phyloP scores from a whole-genome alignment of 2,113 vertebrate species.

The Excalfactoria chinensis region DNA sequence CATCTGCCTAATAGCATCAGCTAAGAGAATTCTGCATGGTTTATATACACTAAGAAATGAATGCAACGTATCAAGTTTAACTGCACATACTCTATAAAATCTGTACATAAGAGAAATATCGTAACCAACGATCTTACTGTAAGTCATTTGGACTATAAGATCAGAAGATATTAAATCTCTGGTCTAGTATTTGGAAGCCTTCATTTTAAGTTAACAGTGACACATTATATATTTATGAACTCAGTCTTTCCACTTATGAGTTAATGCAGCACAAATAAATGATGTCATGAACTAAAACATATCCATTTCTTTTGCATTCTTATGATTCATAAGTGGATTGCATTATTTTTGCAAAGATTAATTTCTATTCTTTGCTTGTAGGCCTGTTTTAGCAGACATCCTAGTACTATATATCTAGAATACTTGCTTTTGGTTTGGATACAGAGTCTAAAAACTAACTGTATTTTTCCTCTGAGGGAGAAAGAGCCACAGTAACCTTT shows the following conservation, averaged over 20 bases:
- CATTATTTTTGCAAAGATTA: background rate
- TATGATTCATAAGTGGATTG: background rate
- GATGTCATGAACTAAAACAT: background rate
- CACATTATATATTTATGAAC: constrained; percentile 22
- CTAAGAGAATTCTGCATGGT: background rate
- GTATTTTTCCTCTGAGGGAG: background rate
- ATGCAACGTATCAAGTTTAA: constrained; percentile 8
- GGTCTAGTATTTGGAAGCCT: background rate
- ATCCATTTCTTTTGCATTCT: background rate
- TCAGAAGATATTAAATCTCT: background rate
- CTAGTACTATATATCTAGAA: background rate
- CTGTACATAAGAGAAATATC: background rate
- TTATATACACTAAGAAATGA: background rate
- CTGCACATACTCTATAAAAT: background rate
- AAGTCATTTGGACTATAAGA: constrained; percentile 3
- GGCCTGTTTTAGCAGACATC: background rate
- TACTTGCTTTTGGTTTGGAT: background rate
- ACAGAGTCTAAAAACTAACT: background rate
- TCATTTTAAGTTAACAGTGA: constrained; percentile 19
- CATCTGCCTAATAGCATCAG: background rate
- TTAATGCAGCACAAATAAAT: constrained; percentile 24
- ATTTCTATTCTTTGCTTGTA: background rate
- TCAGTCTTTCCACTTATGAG: constrained; percentile 14
- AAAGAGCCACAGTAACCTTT: background rate
- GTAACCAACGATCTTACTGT: background rate